Evolutionary conservation across 2,797 vertebrate genomes (phyloP), one percentile per base, ranked within the genome.

Genomic region (Tarsius wallacei): DNA sequence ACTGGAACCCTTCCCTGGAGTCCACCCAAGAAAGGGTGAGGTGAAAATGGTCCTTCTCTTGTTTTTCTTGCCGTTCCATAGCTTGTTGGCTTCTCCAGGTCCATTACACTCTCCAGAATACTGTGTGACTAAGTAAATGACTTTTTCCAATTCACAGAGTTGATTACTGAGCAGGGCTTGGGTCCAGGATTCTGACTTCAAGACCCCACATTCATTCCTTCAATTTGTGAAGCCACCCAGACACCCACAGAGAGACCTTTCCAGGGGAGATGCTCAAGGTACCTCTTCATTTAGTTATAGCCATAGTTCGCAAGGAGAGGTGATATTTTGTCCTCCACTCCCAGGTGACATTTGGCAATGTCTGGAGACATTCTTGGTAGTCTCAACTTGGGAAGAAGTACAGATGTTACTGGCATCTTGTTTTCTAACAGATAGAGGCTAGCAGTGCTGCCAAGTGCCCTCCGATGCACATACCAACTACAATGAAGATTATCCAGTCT

Each of bases 201-300:
- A 87, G n/a, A 76, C 33, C 28, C 55, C 9, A 28, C 13, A 17
- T 4, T 53, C 22, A 11, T n/a, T 78, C 68, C n/a, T 26, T 15
- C 21, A 5, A 2, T 49, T 2, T 2, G 7, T 5, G 15, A 51
- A 80, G 57, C 36, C 49, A 26, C 8, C 17, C 1, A 13, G n/a
- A n/a, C 1, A 53, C 2, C 51, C 22, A 1, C 31, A 55, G 31
- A 12, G 31, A 42, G 4, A 0, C 21, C 10, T 49, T 14, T 24
- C 42, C 1, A 28, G 24, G 7, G 24, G 22, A 24, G 15, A 19
- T 31, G 7, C 22, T 71, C 31, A 21, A 6, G 2, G 3, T 1
- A 16, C 7, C 7, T 59, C 63, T 51, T 33, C 9, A 21, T 49
- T 47, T 28, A n/a, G 17, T 51, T 31, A 13, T 2, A 17, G 9